Conservation (phyloP, 2,888 invertebrate species). For the Anticlea derivata region DNA sequence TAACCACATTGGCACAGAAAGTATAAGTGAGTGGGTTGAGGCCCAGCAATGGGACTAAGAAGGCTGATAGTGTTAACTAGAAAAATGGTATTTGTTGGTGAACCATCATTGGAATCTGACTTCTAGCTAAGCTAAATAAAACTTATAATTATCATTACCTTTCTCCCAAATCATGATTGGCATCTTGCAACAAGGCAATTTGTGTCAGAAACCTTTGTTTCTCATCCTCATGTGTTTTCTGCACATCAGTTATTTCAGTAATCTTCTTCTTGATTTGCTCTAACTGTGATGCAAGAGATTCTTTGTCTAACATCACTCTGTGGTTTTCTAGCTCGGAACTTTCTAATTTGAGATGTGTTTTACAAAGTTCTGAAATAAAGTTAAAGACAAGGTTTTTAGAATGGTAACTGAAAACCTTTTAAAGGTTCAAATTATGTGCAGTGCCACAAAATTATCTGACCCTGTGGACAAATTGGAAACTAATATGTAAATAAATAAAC, state of each 20-base stretch:
- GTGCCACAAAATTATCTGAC: too few relatives aligned
- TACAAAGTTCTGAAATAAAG: constrained; percentile 48
- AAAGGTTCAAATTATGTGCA: too few relatives aligned
- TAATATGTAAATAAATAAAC: too few relatives aligned
- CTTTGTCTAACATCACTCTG: constrained; percentile 50
- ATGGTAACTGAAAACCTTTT: too few relatives aligned
- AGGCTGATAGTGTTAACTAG: too few relatives aligned
- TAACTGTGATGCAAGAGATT: constrained; percentile 49
- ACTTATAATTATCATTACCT: constrained; percentile 30
- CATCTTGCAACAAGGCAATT: constrained; percentile 46
- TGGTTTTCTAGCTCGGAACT: constrained; percentile 42
- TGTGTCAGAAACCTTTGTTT: constrained; percentile 53
- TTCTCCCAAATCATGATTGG: constrained; percentile 60
- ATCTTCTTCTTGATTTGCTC: constrained; percentile 53
- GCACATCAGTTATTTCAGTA: constrained; percentile 47
- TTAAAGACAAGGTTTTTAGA: neutral
- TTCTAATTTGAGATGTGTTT: constrained; percentile 49
- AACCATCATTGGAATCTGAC: too few relatives aligned
- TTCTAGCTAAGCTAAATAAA: too few relatives aligned
- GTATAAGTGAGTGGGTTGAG: too few relatives aligned
- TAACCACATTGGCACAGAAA: too few relatives aligned
- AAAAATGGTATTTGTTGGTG: too few relatives aligned
- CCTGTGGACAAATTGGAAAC: too few relatives aligned
- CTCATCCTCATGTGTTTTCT: constrained; percentile 51
- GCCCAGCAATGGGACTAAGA: too few relatives aligned